Percentiles rank a stretch among this genome's conserved stretches.
Conservation (phyloP, 1,140 invertebrate genomes). For the Aphaenogaster rudis region DNA sequence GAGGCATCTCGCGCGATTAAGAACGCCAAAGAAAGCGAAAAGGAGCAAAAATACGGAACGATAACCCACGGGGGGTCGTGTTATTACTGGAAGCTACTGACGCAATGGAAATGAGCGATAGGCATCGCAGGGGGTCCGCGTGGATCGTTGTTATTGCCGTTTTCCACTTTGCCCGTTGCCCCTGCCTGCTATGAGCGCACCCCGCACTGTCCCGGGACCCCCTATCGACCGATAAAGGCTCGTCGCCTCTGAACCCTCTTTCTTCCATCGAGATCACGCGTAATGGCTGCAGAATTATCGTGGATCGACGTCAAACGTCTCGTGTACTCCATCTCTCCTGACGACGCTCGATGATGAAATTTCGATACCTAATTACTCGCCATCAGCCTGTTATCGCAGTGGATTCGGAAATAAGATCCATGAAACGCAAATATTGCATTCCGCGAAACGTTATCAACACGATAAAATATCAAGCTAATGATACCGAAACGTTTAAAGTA, state of each 20-base stretch:
- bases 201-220: not conserved
- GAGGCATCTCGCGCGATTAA: slow-evolving; percentile 36
- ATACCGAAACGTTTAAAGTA: not conserved
- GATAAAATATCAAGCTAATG: not conserved
- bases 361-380: slow-evolving; percentile 33
- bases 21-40: slow-evolving; percentile 40
- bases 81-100: slow-evolving; percentile 68
- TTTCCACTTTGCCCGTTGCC: slow-evolving; percentile 56
- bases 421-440: not conserved
- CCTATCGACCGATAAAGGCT: slow-evolving; percentile 16
- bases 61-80: slow-evolving; percentile 66
- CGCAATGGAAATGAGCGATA: slow-evolving; percentile 70
- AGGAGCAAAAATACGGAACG: slow-evolving; percentile 53
- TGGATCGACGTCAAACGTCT: slow-evolving; percentile 30
- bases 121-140: slow-evolving; percentile 71
- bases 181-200: not conserved
- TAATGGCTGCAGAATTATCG: slow-evolving; percentile 39
- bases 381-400: too few relatives aligned
- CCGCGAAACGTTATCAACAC: not conserved
- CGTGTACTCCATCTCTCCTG: not conserved
- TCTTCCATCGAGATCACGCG: slow-evolving; percentile 5
- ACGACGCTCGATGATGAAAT: slow-evolving; percentile 66
- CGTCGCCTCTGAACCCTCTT: slow-evolving; percentile 15
- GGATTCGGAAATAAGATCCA: slow-evolving; percentile 1
- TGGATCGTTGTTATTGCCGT: slow-evolving; percentile 62